Evolutionary conservation across 2,113 vertebrate genomes (phyloP).

Genomic region (Pterocles orientalis): DNA sequence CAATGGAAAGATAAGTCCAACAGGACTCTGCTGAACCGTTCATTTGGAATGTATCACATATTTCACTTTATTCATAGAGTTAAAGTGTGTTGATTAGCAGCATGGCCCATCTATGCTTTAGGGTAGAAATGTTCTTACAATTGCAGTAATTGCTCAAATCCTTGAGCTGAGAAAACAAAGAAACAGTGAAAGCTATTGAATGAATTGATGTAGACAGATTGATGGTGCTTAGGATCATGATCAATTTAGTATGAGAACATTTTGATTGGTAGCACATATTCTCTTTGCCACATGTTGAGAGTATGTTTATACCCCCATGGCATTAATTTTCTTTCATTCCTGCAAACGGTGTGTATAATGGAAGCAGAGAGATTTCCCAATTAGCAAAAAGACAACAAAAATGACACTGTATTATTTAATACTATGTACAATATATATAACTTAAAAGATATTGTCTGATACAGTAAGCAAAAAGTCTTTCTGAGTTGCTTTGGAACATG

Average conservation of each 20-base stretch:
- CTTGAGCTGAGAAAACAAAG: slow-evolving; percentile 14
- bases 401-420: not conserved
- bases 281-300: not conserved
- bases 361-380: not conserved
- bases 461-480: not conserved
- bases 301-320: not conserved
- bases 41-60: not conserved
- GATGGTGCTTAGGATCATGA: not conserved
- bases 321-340: not conserved
- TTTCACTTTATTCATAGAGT: not conserved
- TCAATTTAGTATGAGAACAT: not conserved
- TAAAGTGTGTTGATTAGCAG: not conserved
- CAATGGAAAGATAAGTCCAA: not conserved
- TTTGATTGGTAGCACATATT: not conserved
- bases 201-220: not conserved
- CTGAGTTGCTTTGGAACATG: not conserved
- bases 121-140: not conserved
- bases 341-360: not conserved
- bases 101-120: not conserved
- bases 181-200: not conserved
- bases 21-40: not conserved
- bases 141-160: slow-evolving; percentile 27
- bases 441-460: not conserved
- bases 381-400: not conserved
- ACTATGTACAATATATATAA: not conserved